Evolutionary conservation across 2,888 invertebrate genomes (phyloP).

Genomic region (Eupithecia insigniata): DNA sequence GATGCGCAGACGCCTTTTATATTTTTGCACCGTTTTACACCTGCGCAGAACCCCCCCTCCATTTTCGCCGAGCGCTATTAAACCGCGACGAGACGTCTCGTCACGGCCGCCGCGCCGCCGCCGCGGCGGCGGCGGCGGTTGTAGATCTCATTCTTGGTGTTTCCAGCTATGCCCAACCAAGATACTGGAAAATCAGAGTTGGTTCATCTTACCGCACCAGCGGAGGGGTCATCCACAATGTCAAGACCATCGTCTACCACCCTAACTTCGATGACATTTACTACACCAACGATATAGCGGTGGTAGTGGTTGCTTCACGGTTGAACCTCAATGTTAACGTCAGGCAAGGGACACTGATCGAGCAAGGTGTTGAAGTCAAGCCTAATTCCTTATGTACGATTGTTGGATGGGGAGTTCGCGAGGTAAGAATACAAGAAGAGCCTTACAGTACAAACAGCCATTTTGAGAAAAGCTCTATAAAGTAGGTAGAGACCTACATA

Average conservation of each 20-base stretch:
- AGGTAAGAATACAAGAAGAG: slow-evolving; percentile 56
- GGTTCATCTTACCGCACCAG: slow-evolving; percentile 70
- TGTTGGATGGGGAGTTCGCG: slow-evolving; percentile 74
- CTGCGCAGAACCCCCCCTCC: too few species aligned
- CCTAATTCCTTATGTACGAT: slow-evolving; percentile 64
- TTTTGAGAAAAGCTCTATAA: too few species aligned
- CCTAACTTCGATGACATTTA: slow-evolving; percentile 65
- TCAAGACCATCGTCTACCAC: slow-evolving; percentile 68
- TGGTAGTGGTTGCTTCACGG: slow-evolving; percentile 61
- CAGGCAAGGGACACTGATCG: slow-evolving; percentile 70
- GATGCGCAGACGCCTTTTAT: too few species aligned
- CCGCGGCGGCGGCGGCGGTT: too few species aligned
- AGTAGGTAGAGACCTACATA: too few species aligned
- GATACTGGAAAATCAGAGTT: slow-evolving; percentile 72
- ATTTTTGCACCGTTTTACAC: too few species aligned
- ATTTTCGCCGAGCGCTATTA: too few species aligned
- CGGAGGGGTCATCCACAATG: slow-evolving; percentile 66
- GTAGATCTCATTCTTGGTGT: not conserved
- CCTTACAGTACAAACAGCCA: too few species aligned
- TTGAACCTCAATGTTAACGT: slow-evolving; percentile 63
- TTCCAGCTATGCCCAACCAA: slow-evolving; percentile 66
- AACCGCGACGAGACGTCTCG: too few species aligned
- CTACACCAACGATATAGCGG: slow-evolving; percentile 72
- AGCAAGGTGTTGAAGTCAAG: slow-evolving; percentile 63
- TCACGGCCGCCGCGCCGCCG: too few species aligned